phyloP scores from a whole-genome alignment of 2,113 vertebrate genomes.

The Chauna torquata region DNA sequence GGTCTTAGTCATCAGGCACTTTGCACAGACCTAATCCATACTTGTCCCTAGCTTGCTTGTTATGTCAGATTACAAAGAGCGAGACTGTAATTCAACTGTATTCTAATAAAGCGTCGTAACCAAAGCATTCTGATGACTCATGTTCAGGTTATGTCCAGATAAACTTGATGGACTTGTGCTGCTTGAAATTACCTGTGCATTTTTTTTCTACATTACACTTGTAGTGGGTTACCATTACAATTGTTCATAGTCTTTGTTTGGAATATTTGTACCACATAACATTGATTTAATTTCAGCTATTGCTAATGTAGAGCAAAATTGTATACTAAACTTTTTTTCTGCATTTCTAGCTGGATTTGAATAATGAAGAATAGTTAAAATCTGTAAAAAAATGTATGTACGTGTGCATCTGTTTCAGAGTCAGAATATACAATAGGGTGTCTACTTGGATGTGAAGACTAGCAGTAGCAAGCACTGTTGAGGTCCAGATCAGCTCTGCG shows the following conservation, averaged over 20 bases:
- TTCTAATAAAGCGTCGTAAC: not conserved
- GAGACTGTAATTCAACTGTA: not conserved
- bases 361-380: not conserved
- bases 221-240: not conserved
- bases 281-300: not conserved
- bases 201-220: not conserved
- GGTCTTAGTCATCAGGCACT: not conserved
- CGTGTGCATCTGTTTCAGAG: not conserved
- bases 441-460: not conserved
- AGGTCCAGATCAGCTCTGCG: not conserved
- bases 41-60: not conserved
- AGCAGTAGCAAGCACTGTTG: not conserved
- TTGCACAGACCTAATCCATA: not conserved
- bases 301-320: not conserved
- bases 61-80: not conserved
- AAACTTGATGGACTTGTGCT: not conserved
- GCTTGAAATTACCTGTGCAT: not conserved
- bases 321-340: not conserved
- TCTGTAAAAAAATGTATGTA: not conserved
- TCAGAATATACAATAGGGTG: rapidly evolving
- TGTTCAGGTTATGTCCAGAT: not conserved
- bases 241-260: not conserved
- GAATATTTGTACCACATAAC: not conserved
- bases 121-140: not conserved
- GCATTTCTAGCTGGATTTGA: not conserved